Conservation (phyloP, 1,140 invertebrate species). For the Rhyacophila brunnea region DNA sequence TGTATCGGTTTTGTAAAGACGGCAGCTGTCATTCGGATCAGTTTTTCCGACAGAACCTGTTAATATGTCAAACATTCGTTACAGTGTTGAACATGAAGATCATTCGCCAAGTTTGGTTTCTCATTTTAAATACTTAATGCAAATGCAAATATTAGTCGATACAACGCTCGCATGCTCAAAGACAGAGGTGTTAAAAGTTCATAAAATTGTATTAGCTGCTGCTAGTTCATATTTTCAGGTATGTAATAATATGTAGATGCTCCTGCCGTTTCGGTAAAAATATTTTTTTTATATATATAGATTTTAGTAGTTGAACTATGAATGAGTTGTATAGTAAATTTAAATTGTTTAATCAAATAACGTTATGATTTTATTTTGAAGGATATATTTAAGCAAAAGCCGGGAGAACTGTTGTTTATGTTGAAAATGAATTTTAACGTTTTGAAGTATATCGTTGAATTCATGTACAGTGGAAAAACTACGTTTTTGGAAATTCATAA, state of each 20-base stretch:
- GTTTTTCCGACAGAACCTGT: background rate
- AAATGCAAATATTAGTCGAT: slow-evolving; percentile 61
- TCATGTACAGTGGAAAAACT: slow-evolving; percentile 30
- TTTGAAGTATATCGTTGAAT: slow-evolving; percentile 27
- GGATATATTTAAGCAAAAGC: slow-evolving; percentile 20
- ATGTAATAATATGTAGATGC: no score
- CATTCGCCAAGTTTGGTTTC: slow-evolving; percentile 57
- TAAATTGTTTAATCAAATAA: background rate
- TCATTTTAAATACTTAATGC: slow-evolving; percentile 58
- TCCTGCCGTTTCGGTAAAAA: background rate
- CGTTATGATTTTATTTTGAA: slow-evolving; percentile 1
- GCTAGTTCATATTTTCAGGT: slow-evolving; percentile 37
- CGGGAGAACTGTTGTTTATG: slow-evolving; percentile 16
- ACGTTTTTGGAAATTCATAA: slow-evolving; percentile 8
- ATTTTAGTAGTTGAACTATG: background rate
- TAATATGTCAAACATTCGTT: slow-evolving; percentile 16
- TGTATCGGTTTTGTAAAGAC: no score
- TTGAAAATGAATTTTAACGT: slow-evolving; percentile 20
- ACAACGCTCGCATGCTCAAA: slow-evolving; percentile 62
- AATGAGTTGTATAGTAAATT: background rate
- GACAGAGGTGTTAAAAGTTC: slow-evolving; percentile 59
- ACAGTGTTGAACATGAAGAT: slow-evolving; percentile 54
- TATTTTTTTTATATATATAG: background rate
- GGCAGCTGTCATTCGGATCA: no score
- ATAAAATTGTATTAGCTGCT: slow-evolving; percentile 62